These are phyloP conservation scores for Lingula anatina DNA, from an alignment of 2,888 invertebrate species.

Conservation along the genomic window DNA sequence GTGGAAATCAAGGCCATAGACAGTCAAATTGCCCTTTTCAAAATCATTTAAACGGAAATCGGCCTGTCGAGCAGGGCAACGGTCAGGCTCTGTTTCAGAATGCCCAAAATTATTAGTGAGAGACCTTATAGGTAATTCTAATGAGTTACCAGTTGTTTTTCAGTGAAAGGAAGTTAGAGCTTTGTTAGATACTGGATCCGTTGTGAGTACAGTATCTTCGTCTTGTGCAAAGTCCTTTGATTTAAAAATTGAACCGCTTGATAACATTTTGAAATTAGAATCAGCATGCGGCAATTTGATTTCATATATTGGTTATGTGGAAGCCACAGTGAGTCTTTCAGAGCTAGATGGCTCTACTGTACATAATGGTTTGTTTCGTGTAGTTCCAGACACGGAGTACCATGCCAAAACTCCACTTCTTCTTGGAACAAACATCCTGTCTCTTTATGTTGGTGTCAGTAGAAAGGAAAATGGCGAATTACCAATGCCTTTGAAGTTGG, in stretches of 20 bases:
- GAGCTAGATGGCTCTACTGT: not conserved
- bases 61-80: no score
- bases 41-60: no score
- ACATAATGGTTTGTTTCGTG: not conserved
- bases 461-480: no score
- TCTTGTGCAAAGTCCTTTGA: not conserved
- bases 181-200: constrained; percentile 1
- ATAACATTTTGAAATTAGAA: not conserved
- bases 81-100: no score
- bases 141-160: not conserved
- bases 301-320: constrained; percentile 2
- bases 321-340: not conserved
- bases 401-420: constrained; percentile 5
- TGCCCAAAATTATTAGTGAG: constrained; percentile 7
- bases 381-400: constrained; percentile 4
- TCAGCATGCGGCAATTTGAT: constrained; percentile 1
- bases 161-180: not conserved
- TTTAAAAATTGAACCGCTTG: not conserved
- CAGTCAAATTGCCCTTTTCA: no score
- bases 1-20: no score
- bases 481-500: no score
- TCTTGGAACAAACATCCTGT: constrained; percentile 6
- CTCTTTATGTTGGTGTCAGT: not conserved
- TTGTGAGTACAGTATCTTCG: not conserved
- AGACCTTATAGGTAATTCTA: not conserved